phyloP scores from a whole-genome alignment of 64 coral and sea anemone genomes.

The Cladopsammia gracilis region DNA sequence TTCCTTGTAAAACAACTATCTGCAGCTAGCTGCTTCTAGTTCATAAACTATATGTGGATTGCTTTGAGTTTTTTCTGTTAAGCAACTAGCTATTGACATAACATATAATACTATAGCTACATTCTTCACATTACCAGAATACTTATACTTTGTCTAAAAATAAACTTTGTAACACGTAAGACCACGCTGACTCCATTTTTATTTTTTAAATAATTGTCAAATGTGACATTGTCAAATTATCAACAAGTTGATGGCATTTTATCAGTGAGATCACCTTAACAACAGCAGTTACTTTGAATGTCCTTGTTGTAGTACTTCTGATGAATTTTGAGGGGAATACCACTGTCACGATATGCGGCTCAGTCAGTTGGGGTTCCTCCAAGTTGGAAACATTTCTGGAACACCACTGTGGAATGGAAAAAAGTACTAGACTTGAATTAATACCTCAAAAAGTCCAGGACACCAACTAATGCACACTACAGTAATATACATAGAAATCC shows the following conservation, averaged over 20 bases:
- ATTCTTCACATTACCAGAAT: too few relatives aligned
- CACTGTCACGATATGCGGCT: slow-evolving; percentile 21
- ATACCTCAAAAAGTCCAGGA: too few relatives aligned
- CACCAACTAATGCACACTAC: too few relatives aligned
- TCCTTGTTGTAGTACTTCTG: slow-evolving; percentile 38
- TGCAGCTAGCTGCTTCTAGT: too few relatives aligned
- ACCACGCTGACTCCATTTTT: background rate
- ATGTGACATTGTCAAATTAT: background rate
- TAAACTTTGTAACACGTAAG: too few relatives aligned
- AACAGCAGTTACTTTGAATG: slow-evolving; percentile 41
- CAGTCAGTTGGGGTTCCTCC: slow-evolving; percentile 4
- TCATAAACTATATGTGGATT: too few relatives aligned
- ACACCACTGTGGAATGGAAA: background rate
- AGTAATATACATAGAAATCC: too few relatives aligned
- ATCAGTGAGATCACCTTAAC: slow-evolving; percentile 24
- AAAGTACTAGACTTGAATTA: background rate
- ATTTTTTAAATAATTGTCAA: background rate
- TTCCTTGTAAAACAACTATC: too few relatives aligned
- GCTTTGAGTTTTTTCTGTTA: too few relatives aligned
- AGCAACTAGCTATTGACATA: too few relatives aligned
- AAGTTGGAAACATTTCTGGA: background rate
- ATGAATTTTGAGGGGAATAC: slow-evolving; percentile 41
- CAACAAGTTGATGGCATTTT: background rate
- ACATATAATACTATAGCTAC: too few relatives aligned
- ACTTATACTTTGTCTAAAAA: too few relatives aligned